Conservation (phyloP, 1,140 invertebrate species). For the Elysia chlorotica region DNA sequence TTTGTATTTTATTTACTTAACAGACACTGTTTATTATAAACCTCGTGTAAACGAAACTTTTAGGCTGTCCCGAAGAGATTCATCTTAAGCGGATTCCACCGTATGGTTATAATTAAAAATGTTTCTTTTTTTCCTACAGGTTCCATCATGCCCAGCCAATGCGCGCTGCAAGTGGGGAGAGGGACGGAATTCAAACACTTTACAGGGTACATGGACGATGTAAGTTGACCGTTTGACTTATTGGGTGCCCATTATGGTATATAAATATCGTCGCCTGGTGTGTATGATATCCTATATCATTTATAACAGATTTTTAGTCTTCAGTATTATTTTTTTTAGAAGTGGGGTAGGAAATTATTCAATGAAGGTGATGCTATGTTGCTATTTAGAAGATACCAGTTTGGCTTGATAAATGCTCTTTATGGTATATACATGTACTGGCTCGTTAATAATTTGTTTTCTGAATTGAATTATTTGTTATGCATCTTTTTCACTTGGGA, state of each 20-base stretch:
- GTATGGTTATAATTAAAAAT: no score
- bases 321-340: constrained; percentile 1
- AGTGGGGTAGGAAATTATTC: background rate
- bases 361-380: background rate
- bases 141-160: constrained; percentile 19
- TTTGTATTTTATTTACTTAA: background rate
- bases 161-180: constrained; percentile 29
- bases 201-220: constrained; percentile 32
- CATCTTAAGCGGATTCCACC: no score
- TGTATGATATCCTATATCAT: constrained; percentile 6
- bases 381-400: background rate
- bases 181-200: constrained; percentile 27
- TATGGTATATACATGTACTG: no score
- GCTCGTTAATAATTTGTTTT: no score
- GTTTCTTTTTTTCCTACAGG: no score
- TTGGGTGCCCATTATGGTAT: background rate
- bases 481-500: no score
- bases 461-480: no score
- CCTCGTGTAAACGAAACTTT: background rate
- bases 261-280: background rate
- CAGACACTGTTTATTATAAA: no score
- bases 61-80: background rate
- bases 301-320: background rate
- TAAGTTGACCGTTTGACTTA: constrained; percentile 2
- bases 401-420: no score